phyloP scores from a whole-genome alignment of 2,113 vertebrate species.

The Pangasianodon gigas region DNA sequence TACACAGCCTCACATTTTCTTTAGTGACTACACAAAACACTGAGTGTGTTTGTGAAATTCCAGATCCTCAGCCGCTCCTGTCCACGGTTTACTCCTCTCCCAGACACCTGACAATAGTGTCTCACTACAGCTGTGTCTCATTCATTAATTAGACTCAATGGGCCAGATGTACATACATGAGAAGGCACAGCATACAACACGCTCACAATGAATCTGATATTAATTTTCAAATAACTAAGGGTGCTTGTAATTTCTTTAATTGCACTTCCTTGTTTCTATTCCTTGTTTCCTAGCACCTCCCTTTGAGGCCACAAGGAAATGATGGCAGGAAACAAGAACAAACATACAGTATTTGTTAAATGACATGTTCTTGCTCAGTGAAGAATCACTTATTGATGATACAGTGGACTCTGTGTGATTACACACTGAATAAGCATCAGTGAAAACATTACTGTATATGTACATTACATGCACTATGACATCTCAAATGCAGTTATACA shows the following conservation, averaged over 20 bases:
- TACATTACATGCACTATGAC: background rate
- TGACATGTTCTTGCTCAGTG: background rate
- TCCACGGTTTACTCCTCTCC: background rate
- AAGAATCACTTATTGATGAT: background rate
- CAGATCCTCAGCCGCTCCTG: conserved; percentile 5
- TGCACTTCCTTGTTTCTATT: background rate
- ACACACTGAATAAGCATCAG: background rate
- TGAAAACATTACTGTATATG: background rate
- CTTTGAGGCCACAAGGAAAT: background rate
- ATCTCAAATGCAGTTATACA: background rate
- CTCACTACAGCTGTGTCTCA: conserved; percentile 2
- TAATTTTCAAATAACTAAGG: background rate
- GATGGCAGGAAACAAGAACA: background rate
- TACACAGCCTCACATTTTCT: background rate
- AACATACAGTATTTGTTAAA: background rate
- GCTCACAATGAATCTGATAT: background rate
- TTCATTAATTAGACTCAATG: background rate
- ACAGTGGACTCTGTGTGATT: background rate
- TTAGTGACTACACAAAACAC: background rate
- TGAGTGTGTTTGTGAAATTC: background rate
- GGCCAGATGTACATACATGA: background rate
- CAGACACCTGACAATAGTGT: background rate
- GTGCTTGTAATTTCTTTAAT: background rate
- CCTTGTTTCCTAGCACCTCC: background rate
- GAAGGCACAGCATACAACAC: background rate